Evolutionary conservation across 2,113 vertebrate genomes (phyloP), one percentile per base, ranked within the genome.

Genomic region (Chionis minor): DNA sequence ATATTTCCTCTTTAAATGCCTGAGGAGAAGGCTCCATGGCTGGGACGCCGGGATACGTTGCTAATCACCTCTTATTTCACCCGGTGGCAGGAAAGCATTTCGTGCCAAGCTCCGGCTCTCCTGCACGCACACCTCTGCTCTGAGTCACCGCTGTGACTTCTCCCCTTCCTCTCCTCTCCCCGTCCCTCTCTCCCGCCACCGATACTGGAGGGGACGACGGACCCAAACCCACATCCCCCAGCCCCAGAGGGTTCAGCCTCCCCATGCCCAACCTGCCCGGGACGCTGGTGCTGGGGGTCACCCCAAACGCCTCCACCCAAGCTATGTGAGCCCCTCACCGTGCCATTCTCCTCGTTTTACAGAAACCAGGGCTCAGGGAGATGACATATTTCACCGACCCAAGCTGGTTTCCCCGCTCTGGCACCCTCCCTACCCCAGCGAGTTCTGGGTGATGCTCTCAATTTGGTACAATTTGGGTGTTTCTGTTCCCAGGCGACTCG

Each of bases 121-220:
- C 61, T 19, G 30, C 14, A 14, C 1, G 7, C 38, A 47, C 49
- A n/a, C 32, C 65, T 83, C 73, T 77, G 75, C 83, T 81, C 44
- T 6, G 20, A 35, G 45, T 17, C 71, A 35, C 49, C 3, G 2
- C 62, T 26, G 44, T 2, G 6, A 4, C 20, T 38, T 26, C 10
- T 70, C 20, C 30, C 17, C 14, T 12, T 54, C 54, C 52, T 38
- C 45, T 49, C 38, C 45, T 47, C 22, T 21, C 74, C 6, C 1
- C 33, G 0, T 5, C 30, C 42, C 32, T 51, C 51, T 51, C 40
- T 40, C 7, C 58, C 6, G 5, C 28, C 47, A 24, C 2, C 0
- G 0, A 28, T 1, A 35, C 38, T 6, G 3, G 52, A 88, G 42
- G 45, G 22, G 9, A n/a, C 6, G n/a, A 35, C 0, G 1, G 51